Percentiles rank a stretch among this genome's conserved stretches.
Conservation (phyloP, 2,797 vertebrate species). For the Benthosema pterotum region DNA sequence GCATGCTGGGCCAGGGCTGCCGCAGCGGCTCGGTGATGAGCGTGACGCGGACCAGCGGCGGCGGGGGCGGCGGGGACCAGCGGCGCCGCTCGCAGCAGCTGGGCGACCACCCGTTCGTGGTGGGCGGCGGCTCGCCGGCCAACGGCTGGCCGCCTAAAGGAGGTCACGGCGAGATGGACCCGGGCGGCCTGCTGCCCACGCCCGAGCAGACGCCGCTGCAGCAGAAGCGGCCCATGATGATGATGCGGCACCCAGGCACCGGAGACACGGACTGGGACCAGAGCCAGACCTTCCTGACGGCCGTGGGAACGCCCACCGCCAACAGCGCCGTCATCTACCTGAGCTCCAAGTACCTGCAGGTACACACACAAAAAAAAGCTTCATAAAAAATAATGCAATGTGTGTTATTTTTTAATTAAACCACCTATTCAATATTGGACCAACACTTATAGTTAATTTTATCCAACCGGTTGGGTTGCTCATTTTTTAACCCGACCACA, state of each 20-base stretch:
- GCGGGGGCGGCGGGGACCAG: no score
- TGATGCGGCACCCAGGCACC: constrained; percentile 78
- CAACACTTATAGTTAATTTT: no score
- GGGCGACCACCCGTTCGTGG: constrained; percentile 87
- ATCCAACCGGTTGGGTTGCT: no score
- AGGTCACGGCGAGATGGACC: constrained; percentile 90
- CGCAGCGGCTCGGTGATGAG: constrained; percentile 91
- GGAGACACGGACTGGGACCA: constrained; percentile 88
- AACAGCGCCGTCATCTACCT: constrained; percentile 84
- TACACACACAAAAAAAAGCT: no score
- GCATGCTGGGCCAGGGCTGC: constrained; percentile 87
- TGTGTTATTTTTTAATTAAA: no score
- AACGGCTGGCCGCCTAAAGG: constrained; percentile 93
- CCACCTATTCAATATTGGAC: no score
- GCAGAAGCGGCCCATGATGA: constrained; percentile 88
- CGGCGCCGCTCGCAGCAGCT: constrained; percentile 71
- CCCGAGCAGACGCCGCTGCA: constrained; percentile 96
- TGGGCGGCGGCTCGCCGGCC: no score
- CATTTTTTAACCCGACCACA: no score
- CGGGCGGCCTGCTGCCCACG: constrained; percentile 90
- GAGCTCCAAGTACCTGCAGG: constrained; percentile 82
- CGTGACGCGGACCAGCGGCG: constrained; percentile 87
- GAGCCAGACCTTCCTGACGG: constrained; percentile 86
- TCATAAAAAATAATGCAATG: no score
- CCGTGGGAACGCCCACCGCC: constrained; percentile 78